Evolutionary conservation across 2,113 vertebrate genomes (phyloP).

Genomic region (Chamaea fasciata): DNA sequence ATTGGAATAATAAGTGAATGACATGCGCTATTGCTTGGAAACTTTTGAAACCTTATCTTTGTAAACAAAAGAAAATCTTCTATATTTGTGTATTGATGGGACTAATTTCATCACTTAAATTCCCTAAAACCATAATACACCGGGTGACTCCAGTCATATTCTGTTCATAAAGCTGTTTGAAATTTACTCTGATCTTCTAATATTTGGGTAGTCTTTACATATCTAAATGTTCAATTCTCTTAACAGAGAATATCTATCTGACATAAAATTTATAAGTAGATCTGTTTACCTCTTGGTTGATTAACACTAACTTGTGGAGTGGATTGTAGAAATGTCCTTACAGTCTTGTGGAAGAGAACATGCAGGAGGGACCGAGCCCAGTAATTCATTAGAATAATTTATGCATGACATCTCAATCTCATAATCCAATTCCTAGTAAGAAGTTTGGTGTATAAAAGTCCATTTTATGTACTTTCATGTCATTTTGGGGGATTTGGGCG

Average conservation of each 20-base stretch:
- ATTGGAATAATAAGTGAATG: slow-evolving; percentile 66
- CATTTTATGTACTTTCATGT: neutral
- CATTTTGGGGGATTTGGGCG: neutral
- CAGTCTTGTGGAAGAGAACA: neutral
- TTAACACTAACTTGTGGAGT: neutral
- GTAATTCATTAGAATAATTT: neutral
- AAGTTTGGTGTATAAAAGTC: neutral
- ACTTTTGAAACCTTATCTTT: slow-evolving; percentile 67
- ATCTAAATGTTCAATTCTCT: neutral
- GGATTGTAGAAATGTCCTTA: neutral
- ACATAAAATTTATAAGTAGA: neutral
- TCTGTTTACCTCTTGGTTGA: neutral
- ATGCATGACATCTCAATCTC: neutral
- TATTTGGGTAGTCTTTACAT: neutral
- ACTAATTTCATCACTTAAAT: slow-evolving; percentile 59
- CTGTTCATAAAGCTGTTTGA: slow-evolving; percentile 20
- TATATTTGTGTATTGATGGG: slow-evolving; percentile 55
- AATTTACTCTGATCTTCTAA: slow-evolving; percentile 4
- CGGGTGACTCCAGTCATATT: neutral
- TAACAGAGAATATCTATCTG: neutral
- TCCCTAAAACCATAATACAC: slow-evolving; percentile 44
- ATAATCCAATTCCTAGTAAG: neutral
- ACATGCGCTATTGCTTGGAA: slow-evolving; percentile 62
- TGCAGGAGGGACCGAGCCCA: neutral
- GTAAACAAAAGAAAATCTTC: slow-evolving; percentile 61